Conservation (phyloP, 2,888 invertebrate genomes). For the Diplolepis rosae region DNA sequence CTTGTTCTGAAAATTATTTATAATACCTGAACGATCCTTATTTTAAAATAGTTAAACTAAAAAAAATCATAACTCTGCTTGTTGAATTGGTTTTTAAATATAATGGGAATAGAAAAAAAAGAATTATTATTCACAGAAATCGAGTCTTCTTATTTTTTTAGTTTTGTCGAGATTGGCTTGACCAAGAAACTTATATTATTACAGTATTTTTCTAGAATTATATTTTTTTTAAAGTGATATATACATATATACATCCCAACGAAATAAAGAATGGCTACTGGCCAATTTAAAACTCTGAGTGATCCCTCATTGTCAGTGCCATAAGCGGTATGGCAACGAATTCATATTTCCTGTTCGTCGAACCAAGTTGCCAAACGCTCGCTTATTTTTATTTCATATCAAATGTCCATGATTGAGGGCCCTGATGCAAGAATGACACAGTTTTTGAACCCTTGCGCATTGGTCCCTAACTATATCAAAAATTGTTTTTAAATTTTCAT, state of each 20-base stretch:
- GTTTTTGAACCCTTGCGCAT: no score
- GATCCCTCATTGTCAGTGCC: neutral
- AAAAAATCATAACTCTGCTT: neutral
- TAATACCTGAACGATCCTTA: no score
- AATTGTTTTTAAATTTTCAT: no score
- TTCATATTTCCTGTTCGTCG: neutral
- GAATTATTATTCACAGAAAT: neutral
- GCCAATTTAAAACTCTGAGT: neutral
- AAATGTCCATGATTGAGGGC: no score
- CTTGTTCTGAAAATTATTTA: neutral
- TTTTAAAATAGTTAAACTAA: no score
- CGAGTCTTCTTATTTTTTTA: neutral
- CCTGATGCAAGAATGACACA: no score
- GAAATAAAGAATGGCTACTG: neutral
- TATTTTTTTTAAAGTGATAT: no score
- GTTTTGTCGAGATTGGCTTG: neutral
- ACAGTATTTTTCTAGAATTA: neutral
- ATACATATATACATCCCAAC: neutral
- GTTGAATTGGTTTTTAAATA: neutral
- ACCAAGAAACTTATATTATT: neutral
- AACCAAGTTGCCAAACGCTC: conserved; percentile 2
- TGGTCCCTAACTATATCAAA: no score
- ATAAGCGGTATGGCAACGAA: neutral
- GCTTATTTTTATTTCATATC: conserved; percentile 7
- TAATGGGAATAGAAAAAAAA: neutral